Percentiles rank a stretch among this genome's conserved stretches.
Evolutionary conservation across 2,797 vertebrate species (phyloP).

Genomic region (Syngnathus rostellatus): DNA sequence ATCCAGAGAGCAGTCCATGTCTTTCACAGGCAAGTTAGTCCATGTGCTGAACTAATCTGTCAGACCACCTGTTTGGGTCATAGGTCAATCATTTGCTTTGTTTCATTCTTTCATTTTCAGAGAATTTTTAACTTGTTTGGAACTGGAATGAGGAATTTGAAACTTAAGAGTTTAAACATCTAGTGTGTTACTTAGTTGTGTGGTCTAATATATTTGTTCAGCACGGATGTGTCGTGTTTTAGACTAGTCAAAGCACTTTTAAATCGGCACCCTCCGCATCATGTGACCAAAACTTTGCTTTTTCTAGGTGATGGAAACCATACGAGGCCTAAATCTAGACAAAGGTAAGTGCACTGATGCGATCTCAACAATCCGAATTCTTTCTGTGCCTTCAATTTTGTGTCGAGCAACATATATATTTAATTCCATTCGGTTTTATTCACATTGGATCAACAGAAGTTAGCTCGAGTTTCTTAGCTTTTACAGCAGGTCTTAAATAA

Average conservation of each 20-base stretch:
- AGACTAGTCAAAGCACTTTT: neutral
- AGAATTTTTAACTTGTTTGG: neutral
- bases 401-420: neutral
- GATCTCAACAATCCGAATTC: neutral
- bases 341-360: slow-evolving; percentile 41
- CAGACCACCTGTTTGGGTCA: neutral
- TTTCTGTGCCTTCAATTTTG: neutral
- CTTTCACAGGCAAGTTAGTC: slow-evolving; percentile 60
- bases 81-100: neutral
- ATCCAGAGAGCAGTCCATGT: slow-evolving; percentile 67
- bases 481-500: neutral
- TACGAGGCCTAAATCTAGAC: slow-evolving; percentile 48
- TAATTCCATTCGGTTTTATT: neutral
- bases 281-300: slow-evolving; percentile 11
- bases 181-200: neutral
- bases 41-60: neutral
- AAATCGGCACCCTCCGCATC: neutral
- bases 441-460: neutral
- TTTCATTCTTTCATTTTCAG: neutral
- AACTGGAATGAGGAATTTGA: neutral
- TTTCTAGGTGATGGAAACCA: slow-evolving; percentile 48
- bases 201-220: neutral
- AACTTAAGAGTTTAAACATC: neutral
- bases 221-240: neutral
- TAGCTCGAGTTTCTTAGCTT: neutral